Percentiles rank a stretch among this genome's conserved stretches.
Conservation (phyloP, 2,113 vertebrate species). For the Urocolius indicus region DNA sequence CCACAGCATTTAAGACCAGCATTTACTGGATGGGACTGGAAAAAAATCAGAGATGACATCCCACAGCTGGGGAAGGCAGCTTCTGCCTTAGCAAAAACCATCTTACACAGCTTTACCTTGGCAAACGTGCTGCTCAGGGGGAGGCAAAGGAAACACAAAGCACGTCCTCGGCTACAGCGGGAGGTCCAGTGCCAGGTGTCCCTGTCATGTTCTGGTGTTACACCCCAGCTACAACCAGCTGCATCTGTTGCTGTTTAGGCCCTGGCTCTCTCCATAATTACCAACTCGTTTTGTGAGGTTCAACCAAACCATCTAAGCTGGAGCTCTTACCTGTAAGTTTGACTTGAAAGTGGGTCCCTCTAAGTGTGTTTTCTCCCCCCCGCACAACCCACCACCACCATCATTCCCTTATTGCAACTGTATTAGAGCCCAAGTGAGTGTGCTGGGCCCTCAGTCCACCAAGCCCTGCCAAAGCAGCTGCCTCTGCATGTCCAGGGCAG, state of each 20-base stretch:
- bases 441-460: neutral
- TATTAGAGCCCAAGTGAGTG: neutral
- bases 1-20: neutral
- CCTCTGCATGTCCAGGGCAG: neutral
- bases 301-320: neutral
- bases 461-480: neutral
- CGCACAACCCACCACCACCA: too few relatives aligned
- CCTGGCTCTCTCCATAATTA: neutral
- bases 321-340: neutral
- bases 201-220: fast-evolving
- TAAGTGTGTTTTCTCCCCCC: too few relatives aligned
- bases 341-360: neutral
- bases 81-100: neutral
- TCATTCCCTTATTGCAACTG: fast-evolving
- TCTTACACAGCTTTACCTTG: neutral
- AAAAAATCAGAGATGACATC: neutral
- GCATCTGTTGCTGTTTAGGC: neutral
- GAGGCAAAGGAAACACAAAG: neutral
- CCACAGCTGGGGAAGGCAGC: neutral
- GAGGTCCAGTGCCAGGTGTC: neutral
- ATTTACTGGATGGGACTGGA: neutral
- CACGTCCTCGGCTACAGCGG: neutral
- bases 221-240: neutral
- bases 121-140: neutral
- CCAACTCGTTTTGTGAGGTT: neutral